phyloP scores from a whole-genome alignment of 2,888 invertebrate genomes.

The Dexiosoma caninum region DNA sequence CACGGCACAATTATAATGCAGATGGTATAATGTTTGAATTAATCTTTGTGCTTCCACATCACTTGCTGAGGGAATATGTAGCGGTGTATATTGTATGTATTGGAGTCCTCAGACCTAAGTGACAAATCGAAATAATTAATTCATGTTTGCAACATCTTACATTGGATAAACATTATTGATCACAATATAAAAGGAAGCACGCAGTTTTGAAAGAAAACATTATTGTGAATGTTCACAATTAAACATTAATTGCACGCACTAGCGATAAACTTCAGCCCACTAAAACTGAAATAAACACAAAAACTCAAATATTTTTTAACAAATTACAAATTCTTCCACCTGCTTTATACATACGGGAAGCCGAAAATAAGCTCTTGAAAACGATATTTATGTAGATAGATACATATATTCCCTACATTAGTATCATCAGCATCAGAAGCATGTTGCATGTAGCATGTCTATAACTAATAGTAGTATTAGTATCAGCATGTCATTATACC shows the following conservation, averaged over 20 bases:
- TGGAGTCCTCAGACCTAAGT: not conserved
- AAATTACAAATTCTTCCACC: slow-evolving; percentile 22
- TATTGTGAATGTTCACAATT: no score
- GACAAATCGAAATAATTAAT: slow-evolving; percentile 69
- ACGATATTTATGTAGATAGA: slow-evolving; percentile 26
- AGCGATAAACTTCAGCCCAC: no score
- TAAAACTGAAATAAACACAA: no score
- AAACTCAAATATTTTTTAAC: not conserved
- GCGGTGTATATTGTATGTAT: not conserved
- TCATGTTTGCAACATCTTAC: slow-evolving; percentile 61
- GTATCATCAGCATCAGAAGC: slow-evolving; percentile 19
- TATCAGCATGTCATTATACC: slow-evolving; percentile 75
- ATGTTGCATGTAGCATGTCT: slow-evolving; percentile 36
- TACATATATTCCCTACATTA: slow-evolving; percentile 5
- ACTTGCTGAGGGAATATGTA: not conserved
- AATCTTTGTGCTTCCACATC: not conserved
- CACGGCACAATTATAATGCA: not conserved
- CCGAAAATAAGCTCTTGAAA: not conserved
- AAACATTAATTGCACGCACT: no score
- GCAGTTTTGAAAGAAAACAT: no score
- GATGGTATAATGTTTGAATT: not conserved
- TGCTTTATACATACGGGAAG: not conserved
- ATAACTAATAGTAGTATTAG: slow-evolving; percentile 45
- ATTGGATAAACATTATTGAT: not conserved
- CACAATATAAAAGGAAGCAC: not conserved